These are phyloP conservation scores for Sorex araneus DNA, from an alignment of 2,113 vertebrate species.

Conservation along the genomic window DNA sequence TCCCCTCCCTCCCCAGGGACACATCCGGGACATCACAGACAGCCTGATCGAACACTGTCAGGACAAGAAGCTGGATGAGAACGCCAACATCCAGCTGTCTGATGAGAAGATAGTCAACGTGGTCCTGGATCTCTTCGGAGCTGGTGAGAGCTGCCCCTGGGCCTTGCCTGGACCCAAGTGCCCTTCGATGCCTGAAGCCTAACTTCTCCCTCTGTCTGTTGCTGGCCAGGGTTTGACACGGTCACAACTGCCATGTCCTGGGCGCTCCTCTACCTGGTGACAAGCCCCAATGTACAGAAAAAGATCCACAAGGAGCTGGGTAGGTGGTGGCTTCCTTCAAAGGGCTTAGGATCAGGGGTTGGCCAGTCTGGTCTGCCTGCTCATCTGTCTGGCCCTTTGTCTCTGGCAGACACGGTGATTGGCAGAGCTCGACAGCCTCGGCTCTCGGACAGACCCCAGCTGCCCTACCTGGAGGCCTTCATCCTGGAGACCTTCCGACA, in stretches of 20 bases:
- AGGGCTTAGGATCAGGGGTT: neutral
- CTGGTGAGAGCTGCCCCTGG: slow-evolving; percentile 89
- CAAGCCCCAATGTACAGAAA: slow-evolving; percentile 92
- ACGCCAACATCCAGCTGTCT: slow-evolving; percentile 87
- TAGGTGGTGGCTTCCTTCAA: slow-evolving; percentile 77
- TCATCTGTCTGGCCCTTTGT: fast-evolving
- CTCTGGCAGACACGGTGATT: slow-evolving; percentile 89
- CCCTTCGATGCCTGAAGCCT: neutral
- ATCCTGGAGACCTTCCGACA: slow-evolving; percentile 95
- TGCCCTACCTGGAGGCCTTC: slow-evolving; percentile 94
- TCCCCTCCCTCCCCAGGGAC: slow-evolving; percentile 87
- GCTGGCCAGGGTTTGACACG: slow-evolving; percentile 94
- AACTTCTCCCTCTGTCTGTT: neutral
- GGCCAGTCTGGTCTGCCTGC: neutral
- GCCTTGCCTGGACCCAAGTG: too few species aligned
- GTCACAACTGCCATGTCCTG: slow-evolving; percentile 94
- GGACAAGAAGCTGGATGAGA: slow-evolving; percentile 90
- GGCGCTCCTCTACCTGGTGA: slow-evolving; percentile 93
- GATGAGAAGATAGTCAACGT: slow-evolving; percentile 91
- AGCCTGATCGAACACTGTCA: slow-evolving; percentile 95
- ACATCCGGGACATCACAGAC: slow-evolving; percentile 96
- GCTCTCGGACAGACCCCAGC: slow-evolving; percentile 88
- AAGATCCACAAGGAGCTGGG: slow-evolving; percentile 94
- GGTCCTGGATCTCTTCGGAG: slow-evolving; percentile 96
- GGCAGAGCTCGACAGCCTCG: slow-evolving; percentile 89